Evolutionary conservation across 92 coral and sea anemone species (phyloP).

Genomic region (Siderastrea radians): DNA sequence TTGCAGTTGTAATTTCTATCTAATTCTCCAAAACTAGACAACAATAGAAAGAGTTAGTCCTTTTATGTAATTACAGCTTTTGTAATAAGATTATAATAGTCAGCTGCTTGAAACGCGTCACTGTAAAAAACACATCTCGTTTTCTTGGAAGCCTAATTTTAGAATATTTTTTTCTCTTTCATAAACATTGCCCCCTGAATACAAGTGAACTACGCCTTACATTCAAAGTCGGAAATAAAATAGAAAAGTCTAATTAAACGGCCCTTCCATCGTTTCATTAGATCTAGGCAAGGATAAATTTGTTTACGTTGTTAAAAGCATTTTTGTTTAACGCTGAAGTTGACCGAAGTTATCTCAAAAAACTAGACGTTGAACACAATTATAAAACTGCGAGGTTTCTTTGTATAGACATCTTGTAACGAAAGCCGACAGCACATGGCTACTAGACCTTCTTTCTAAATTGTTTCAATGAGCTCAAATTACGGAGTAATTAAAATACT

Average conservation of each 20-base stretch:
- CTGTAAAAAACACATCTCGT: neutral
- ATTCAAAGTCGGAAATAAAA: neutral
- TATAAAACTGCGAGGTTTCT: neutral
- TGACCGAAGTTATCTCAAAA: neutral
- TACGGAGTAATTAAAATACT: neutral
- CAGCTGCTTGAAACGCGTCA: constrained; percentile 15
- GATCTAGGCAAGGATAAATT: neutral
- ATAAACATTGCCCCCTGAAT: neutral
- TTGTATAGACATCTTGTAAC: neutral
- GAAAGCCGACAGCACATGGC: constrained; percentile 38
- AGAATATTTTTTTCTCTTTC: neutral
- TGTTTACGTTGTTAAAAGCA: neutral
- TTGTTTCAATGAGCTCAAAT: constrained; percentile 5
- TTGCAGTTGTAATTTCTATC: neutral
- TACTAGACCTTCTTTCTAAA: constrained; percentile 11
- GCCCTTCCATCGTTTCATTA: neutral
- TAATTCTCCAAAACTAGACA: constrained; percentile 22
- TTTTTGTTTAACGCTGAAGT: neutral
- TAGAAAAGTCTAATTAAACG: neutral
- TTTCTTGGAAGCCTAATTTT: constrained; percentile 1
- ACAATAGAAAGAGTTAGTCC: neutral
- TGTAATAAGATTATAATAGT: neutral
- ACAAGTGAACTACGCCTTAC: neutral
- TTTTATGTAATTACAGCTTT: constrained; percentile 14
- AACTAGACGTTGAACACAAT: neutral